Evolutionary conservation across 1,140 invertebrate species (phyloP).

Genomic region (Popillia japonica): DNA sequence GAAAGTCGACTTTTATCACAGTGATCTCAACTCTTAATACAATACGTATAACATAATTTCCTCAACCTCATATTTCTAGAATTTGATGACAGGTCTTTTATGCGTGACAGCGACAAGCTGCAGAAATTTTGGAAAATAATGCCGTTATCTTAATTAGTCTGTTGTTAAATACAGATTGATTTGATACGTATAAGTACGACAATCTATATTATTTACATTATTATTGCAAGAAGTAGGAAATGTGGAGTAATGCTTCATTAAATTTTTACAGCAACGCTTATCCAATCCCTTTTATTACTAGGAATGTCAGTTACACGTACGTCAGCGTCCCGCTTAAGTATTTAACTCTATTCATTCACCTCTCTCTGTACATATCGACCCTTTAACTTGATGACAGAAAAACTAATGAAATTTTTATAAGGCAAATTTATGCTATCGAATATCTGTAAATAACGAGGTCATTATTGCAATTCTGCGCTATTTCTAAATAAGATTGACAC

Average conservation of each 20-base stretch:
- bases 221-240: not conserved
- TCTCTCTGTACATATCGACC: not conserved
- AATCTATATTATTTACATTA: not conserved
- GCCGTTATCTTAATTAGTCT: too few relatives aligned
- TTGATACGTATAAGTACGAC: too few relatives aligned
- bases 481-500: too few relatives aligned
- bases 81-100: too few relatives aligned
- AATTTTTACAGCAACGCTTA: constrained; percentile 7
- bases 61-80: too few relatives aligned
- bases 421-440: not conserved
- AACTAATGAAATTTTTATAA: not conserved
- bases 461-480: not conserved
- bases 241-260: not conserved
- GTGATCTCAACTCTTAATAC: too few relatives aligned
- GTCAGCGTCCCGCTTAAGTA: constrained; percentile 20
- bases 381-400: constrained; percentile 1
- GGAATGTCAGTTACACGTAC: constrained; percentile 1
- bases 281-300: not conserved
- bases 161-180: too few relatives aligned
- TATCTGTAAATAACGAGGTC: not conserved
- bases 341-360: constrained; percentile 24
- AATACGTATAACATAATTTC: too few relatives aligned
- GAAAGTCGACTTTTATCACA: too few relatives aligned
- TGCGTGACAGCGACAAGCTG: too few relatives aligned
- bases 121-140: too few relatives aligned